Conservation (phyloP, 2,888 invertebrate genomes). For the Rhogogaster chlorosoma region DNA sequence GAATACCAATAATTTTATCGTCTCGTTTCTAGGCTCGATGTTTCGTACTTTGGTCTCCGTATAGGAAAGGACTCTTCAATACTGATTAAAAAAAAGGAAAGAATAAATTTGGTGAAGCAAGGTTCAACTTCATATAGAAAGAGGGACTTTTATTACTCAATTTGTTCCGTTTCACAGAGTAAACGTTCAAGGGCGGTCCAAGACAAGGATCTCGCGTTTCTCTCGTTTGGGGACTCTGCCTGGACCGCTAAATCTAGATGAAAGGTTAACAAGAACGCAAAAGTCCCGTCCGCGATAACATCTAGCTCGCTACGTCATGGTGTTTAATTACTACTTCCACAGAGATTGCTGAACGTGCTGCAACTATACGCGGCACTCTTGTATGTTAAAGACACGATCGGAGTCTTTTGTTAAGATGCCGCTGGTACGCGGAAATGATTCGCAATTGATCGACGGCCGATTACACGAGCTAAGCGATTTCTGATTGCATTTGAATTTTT, state of each 20-base stretch:
- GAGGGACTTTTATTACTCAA: conserved; percentile 17
- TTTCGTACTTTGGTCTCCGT: not conserved
- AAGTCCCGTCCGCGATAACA: conserved; percentile 6
- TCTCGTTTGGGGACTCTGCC: not conserved
- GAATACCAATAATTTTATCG: not conserved
- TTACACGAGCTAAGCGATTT: not conserved
- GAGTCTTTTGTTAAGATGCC: not conserved
- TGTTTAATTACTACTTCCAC: conserved; percentile 29
- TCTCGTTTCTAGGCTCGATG: not conserved
- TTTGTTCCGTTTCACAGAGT: not conserved
- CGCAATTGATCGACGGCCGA: not conserved
- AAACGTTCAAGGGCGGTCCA: conserved; percentile 14
- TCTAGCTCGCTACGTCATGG: conserved; percentile 25
- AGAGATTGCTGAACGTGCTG: not conserved
- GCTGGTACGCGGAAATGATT: not conserved
- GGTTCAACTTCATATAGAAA: not conserved
- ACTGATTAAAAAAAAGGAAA: not conserved
- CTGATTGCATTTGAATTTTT: not conserved
- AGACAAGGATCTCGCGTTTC: conserved; percentile 12
- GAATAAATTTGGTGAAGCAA: not conserved
- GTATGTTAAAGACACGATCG: not conserved
- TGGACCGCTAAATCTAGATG: conserved; percentile 40
- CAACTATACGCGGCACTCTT: not conserved
- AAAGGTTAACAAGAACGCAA: conserved; percentile 39
- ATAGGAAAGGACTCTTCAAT: not conserved